phyloP scores from a whole-genome alignment of 2,113 vertebrate genomes.

The Zosterops hypoxanthus region DNA sequence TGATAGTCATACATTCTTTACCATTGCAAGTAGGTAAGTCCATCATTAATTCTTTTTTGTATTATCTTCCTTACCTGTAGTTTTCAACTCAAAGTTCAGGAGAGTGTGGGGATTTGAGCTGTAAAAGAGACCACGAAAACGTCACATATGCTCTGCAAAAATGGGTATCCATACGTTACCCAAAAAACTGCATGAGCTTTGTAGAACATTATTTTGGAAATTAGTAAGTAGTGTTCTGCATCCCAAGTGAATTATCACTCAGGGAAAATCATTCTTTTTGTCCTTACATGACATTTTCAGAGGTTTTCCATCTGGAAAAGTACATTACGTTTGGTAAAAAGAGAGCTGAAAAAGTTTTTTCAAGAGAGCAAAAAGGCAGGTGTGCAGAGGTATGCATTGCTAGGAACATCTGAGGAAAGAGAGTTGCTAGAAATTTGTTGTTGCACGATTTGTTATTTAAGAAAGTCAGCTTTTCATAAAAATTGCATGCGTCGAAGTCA shows the following conservation, averaged over 20 bases:
- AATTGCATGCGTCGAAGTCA: not conserved
- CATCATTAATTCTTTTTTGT: not conserved
- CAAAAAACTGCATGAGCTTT: not conserved
- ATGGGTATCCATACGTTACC: not conserved
- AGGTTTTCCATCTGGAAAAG: not conserved
- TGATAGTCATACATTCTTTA: not conserved
- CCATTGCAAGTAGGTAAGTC: not conserved
- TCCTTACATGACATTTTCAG: not conserved
- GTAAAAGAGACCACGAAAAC: not conserved
- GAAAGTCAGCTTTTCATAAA: not conserved
- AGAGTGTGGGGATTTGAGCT: not conserved
- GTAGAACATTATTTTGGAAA: not conserved
- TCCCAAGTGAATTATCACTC: not conserved
- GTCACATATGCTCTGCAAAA: not conserved
- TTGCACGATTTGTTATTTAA: not conserved
- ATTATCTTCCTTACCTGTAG: not conserved
- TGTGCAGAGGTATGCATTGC: not conserved
- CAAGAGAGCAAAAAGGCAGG: not conserved
- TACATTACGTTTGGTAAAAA: not conserved
- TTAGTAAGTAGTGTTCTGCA: not conserved
- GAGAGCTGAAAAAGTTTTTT: not conserved
- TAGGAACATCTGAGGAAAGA: not conserved
- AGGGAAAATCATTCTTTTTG: not conserved
- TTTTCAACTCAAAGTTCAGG: not conserved
- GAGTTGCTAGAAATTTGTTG: not conserved